A percentile compares a stretch with the other conserved stretches of the same genome.
These are phyloP conservation scores for Gari tellinella DNA, from an alignment of 2,888 invertebrate genomes.

Conservation along the genomic window DNA sequence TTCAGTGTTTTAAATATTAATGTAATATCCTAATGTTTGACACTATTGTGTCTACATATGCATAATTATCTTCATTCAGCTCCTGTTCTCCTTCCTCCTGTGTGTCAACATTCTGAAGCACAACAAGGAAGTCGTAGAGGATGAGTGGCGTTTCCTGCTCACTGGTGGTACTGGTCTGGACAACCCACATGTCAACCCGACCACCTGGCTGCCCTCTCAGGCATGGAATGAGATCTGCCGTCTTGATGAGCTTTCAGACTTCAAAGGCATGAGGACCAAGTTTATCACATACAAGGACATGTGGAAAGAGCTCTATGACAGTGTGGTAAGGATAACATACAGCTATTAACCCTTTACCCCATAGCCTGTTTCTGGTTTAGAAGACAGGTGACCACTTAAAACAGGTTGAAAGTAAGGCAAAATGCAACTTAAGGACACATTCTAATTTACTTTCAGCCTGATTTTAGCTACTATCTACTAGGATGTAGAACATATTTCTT, in stretches of 20 bases:
- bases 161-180: conserved; percentile 94
- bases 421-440: no score
- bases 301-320: conserved; percentile 89
- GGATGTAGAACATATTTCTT: no score
- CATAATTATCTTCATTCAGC: conserved; percentile 67
- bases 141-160: conserved; percentile 93
- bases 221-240: conserved; percentile 87
- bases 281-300: conserved; percentile 81
- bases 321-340: conserved; percentile 87
- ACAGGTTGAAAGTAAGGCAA: no score
- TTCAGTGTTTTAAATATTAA: no score
- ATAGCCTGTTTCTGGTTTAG: no score
- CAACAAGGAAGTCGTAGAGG: conserved; percentile 84
- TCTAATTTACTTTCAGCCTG: no score
- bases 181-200: conserved; percentile 91
- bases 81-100: conserved; percentile 85
- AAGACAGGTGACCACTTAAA: no score
- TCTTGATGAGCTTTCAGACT: conserved; percentile 81
- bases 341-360: no score
- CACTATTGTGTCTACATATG: no score
- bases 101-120: conserved; percentile 85
- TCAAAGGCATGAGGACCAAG: conserved; percentile 82
- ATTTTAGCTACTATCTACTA: no score
- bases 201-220: conserved; percentile 91
- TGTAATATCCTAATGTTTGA: no score